Base-by-base conservation (phyloP, 2,888 invertebrate genomes). In the Synergus laeviventris region DNA sequence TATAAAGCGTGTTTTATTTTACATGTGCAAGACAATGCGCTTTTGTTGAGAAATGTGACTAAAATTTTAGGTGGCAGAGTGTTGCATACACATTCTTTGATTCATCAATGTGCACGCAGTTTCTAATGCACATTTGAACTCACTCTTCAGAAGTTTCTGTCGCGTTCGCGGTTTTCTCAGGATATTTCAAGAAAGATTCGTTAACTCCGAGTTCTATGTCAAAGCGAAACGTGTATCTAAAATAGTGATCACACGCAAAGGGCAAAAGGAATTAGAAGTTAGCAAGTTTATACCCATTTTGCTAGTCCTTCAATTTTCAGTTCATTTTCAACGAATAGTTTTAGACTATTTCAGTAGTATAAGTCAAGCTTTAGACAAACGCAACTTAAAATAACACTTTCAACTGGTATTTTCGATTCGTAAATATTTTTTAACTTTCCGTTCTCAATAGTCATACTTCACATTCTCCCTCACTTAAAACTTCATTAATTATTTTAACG, bases 401-500 rank as follows among this genome's bases (percentile, higher is more conserved):
- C 3, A 18, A 18, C 2, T 0, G 18, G 0, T 54, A 18, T 9
- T 18, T 54, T 18, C 9, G 54, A 54, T 18, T 54, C 0, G 8
- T 8, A n/a, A 49, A 49, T 49, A n/a, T n/a, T 0, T 49, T n/a
- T 54, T 0, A 54, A 54, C 54, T 9, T 9, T 1, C 18, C 1
- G 9, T 54, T 54, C 18, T 8, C 9, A 1, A 54, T n/a, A 54
- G 18, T 61, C 36, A 9, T 24, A 66, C 21, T 64, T 42, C 66
- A 8, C 1, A 14, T 66, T 1, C 2, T 12, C 12, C 8, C 45
- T n/a, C 39, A 16, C 45, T 66, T 45, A n/a, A 45, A 66, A 66
- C 42, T 66, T 42, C 24, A 66, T 66, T 66, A 66, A 66, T 66
- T 66, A 24, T 45, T 66, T 24, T 8, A 66, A 66, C 45, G n/a